Evolutionary conservation across 2,113 vertebrate genomes (phyloP).

Genomic region (Tachycineta bicolor): DNA sequence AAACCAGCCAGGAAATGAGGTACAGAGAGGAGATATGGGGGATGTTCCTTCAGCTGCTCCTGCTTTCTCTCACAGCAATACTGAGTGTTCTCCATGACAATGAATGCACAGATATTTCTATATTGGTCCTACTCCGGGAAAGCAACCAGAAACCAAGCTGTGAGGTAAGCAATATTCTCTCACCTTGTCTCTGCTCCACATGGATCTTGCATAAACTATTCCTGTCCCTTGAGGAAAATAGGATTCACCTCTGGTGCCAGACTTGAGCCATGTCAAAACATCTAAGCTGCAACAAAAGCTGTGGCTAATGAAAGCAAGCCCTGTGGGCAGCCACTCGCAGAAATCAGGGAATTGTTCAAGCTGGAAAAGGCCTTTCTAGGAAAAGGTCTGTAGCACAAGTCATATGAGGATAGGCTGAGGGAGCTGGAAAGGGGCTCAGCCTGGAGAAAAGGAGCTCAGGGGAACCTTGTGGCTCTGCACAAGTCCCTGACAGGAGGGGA

Average conservation of each 20-base stretch:
- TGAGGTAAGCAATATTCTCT: neutral
- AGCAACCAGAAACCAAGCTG: neutral
- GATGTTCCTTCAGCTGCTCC: neutral
- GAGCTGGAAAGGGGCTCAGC: neutral
- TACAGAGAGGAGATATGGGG: conserved; percentile 1
- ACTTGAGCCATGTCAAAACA: neutral
- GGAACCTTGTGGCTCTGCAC: neutral
- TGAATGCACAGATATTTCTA: neutral
- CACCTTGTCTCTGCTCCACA: neutral
- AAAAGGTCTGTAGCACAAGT: neutral
- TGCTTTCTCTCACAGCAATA: neutral
- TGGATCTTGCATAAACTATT: neutral
- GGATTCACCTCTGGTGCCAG: neutral
- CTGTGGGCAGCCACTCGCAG: neutral
- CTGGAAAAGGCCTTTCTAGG: neutral
- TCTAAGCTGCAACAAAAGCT: neutral
- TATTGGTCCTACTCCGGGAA: neutral
- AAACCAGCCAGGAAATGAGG: conserved; percentile 55
- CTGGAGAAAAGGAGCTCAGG: neutral
- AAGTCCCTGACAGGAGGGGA: neutral
- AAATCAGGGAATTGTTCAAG: neutral
- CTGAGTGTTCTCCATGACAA: neutral
- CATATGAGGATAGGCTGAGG: neutral
- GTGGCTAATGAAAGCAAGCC: neutral
- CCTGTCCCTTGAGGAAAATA: neutral